phyloP scores from a whole-genome alignment of 2,888 invertebrate genomes.

The Caenorhabditis auriculariae region DNA sequence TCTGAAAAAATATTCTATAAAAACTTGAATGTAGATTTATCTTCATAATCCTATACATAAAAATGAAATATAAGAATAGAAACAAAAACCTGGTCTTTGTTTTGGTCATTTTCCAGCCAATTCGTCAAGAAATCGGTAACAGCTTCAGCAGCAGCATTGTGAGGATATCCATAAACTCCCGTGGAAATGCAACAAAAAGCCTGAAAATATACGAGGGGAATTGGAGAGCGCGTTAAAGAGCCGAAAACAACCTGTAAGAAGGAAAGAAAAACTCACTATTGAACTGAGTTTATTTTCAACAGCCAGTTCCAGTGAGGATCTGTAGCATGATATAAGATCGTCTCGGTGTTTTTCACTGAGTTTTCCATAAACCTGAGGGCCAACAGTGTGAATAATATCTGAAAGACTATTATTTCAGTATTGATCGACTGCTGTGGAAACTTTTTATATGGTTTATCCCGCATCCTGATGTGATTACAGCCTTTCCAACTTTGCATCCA shows the following conservation, averaged over 20 bases:
- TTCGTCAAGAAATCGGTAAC: constrained; percentile 27
- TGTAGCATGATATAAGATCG: constrained; percentile 75
- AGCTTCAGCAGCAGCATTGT: constrained; percentile 73
- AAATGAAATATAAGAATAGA: too few relatives aligned
- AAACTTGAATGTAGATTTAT: too few relatives aligned
- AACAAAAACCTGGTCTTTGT: constrained; percentile 17
- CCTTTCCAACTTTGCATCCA: constrained; percentile 81
- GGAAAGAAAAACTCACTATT: constrained; percentile 68
- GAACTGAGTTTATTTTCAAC: constrained; percentile 68
- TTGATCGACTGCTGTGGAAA: constrained; percentile 67
- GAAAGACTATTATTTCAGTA: constrained; percentile 62
- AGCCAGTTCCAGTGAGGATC: constrained; percentile 71
- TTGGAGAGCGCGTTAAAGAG: not conserved
- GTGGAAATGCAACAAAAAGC: constrained; percentile 88
- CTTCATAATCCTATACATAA: too few relatives aligned
- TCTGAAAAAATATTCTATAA: not conserved
- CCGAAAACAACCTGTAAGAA: not conserved
- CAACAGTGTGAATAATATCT: constrained; percentile 89
- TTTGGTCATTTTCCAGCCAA: constrained; percentile 7
- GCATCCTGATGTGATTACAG: constrained; percentile 81
- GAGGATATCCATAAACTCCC: constrained; percentile 86
- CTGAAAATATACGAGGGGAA: constrained; percentile 58
- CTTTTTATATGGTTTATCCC: constrained; percentile 75
- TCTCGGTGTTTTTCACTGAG: constrained; percentile 69
- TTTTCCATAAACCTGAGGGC: constrained; percentile 69